phyloP scores from a whole-genome alignment of 1,140 invertebrate species.

The Sipha flava region DNA sequence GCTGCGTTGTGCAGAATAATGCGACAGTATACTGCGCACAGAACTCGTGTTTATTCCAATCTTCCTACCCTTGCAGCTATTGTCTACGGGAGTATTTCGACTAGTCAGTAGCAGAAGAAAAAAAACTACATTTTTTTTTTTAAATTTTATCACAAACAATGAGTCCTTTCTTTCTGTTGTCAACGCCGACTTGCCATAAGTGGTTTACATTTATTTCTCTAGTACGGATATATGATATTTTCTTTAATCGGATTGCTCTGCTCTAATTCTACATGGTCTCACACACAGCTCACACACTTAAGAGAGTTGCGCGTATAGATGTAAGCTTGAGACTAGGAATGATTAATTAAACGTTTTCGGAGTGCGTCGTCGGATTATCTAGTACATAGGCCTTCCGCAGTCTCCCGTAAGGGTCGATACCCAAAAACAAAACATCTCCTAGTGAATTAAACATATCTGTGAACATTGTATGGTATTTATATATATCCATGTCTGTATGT shows the following conservation, averaged over 20 bases:
- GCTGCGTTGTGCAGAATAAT: too few relatives aligned
- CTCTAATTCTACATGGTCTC: not conserved
- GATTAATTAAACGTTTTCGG: conserved; percentile 7
- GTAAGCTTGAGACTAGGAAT: not conserved
- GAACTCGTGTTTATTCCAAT: too few relatives aligned
- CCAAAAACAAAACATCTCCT: not conserved
- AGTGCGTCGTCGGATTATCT: not conserved
- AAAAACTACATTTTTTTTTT: not conserved
- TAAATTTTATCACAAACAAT: not conserved
- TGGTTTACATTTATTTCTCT: not conserved
- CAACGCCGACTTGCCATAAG: not conserved
- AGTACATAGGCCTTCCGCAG: not conserved
- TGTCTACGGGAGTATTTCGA: too few relatives aligned
- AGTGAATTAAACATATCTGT: not conserved
- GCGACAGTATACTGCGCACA: too few relatives aligned
- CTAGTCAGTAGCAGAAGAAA: too few relatives aligned
- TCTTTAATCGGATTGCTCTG: not conserved
- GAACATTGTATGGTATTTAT: too few relatives aligned
- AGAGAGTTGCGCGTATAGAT: not conserved
- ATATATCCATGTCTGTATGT: not conserved
- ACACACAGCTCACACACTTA: not conserved
- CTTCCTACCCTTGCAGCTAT: too few relatives aligned
- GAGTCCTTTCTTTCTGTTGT: not conserved
- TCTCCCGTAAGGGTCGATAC: not conserved
- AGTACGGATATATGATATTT: too few relatives aligned